Percentiles rank a stretch among this genome's conserved stretches.
Conservation (phyloP, 2,797 vertebrate genomes). For the Catharus ustulatus region DNA sequence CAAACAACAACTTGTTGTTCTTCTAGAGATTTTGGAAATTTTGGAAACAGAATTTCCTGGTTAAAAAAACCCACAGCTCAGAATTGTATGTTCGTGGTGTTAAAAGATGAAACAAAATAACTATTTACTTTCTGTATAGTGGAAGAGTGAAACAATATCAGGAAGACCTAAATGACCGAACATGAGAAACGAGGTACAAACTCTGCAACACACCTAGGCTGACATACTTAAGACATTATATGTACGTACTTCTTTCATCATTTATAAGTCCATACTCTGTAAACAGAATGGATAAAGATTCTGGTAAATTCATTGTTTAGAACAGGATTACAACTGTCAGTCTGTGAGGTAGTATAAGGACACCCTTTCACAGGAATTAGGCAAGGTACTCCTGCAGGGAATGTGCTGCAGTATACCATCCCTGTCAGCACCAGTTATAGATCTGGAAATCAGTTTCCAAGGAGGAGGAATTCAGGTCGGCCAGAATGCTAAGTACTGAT, state of each 20-base stretch:
- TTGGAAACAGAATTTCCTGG: background rate
- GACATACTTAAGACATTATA: background rate
- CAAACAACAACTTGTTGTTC: background rate
- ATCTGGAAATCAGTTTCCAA: background rate
- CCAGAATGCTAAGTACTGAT: background rate
- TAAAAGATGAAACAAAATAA: background rate
- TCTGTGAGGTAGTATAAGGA: background rate
- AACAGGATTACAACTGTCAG: background rate
- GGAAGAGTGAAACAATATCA: background rate
- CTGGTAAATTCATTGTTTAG: background rate
- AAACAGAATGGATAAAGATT: background rate
- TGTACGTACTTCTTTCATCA: background rate
- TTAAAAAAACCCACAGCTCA: background rate
- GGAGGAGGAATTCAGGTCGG: background rate
- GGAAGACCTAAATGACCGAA: background rate
- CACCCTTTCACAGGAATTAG: background rate
- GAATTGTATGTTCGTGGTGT: background rate
- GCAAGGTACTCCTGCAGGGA: background rate
- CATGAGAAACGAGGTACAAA: background rate
- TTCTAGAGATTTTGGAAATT: background rate
- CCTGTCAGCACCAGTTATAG: background rate
- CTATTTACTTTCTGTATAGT: background rate
- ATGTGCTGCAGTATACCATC: background rate
- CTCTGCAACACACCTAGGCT: background rate
- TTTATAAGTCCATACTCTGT: background rate